Evolutionary conservation across 2,888 invertebrate genomes (phyloP).

Genomic region (Aricia artaxerxes): DNA sequence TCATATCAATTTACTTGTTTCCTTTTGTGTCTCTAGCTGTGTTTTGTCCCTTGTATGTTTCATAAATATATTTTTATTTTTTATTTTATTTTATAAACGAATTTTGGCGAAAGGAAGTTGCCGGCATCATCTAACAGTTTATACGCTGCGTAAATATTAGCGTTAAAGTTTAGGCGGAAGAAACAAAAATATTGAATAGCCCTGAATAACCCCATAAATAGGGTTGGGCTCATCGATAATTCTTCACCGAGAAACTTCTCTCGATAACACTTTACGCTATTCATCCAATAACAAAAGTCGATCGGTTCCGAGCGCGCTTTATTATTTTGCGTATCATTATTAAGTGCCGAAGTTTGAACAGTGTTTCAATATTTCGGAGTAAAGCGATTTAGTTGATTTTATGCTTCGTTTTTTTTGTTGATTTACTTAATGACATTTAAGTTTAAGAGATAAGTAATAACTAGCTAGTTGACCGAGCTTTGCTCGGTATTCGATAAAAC

Average conservation of each 20-base stretch:
- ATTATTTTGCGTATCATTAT: slow-evolving; percentile 32
- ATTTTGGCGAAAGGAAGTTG: no score
- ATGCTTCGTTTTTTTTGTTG: slow-evolving; percentile 14
- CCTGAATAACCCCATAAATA: not conserved
- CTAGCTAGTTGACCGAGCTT: no score
- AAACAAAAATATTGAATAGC: not conserved
- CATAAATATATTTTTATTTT: no score
- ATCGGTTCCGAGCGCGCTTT: slow-evolving; percentile 23
- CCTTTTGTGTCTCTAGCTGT: no score
- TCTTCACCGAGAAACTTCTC: slow-evolving; percentile 13
- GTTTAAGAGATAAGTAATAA: no score
- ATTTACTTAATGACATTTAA: not conserved
- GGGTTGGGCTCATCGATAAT: slow-evolving; percentile 10
- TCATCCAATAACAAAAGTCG: slow-evolving; percentile 33
- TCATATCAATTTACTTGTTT: no score
- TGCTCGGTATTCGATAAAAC: no score
- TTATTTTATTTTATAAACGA: no score
- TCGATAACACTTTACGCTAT: slow-evolving; percentile 27
- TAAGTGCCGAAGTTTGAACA: slow-evolving; percentile 26
- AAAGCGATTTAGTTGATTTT: slow-evolving; percentile 1
- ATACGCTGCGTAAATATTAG: no score
- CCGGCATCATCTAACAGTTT: no score
- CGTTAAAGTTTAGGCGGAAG: not conserved
- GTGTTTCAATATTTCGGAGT: slow-evolving; percentile 28
- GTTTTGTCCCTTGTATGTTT: no score